phyloP scores from a whole-genome alignment of 2,888 invertebrate species.

The Diarsia rubi region DNA sequence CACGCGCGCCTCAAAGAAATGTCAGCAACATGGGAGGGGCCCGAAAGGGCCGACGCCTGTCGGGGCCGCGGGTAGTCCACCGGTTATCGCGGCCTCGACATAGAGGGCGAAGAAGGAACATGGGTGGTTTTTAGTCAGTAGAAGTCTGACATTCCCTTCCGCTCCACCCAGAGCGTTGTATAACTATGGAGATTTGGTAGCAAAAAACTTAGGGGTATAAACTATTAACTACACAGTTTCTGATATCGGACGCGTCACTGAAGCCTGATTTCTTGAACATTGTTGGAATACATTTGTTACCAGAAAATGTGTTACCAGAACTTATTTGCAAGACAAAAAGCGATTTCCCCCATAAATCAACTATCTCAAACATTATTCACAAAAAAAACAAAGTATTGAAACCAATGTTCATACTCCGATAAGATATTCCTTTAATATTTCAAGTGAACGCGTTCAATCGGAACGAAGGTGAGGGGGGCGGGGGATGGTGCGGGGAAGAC shows the following conservation, averaged over 20 bases:
- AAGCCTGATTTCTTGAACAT: too few species aligned
- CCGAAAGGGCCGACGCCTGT: too few species aligned
- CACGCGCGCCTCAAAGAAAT: too few species aligned
- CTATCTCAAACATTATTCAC: constrained; percentile 30
- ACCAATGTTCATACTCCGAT: constrained; percentile 20
- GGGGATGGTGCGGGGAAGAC: not conserved
- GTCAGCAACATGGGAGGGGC: too few species aligned
- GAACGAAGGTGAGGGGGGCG: constrained; percentile 26
- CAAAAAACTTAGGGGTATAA: not conserved
- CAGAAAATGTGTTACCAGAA: not conserved
- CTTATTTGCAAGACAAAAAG: not conserved
- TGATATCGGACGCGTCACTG: not conserved
- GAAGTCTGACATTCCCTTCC: too few species aligned
- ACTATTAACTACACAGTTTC: not conserved
- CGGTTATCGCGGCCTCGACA: too few species aligned
- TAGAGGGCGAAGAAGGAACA: too few species aligned
- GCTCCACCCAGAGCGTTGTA: too few species aligned
- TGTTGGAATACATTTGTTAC: too few species aligned
- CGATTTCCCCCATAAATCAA: constrained; percentile 14
- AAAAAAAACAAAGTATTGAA: constrained; percentile 7
- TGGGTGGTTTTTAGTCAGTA: too few species aligned
- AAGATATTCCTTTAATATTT: constrained; percentile 48
- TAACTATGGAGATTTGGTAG: not conserved
- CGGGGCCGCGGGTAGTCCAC: too few species aligned
- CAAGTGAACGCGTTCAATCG: constrained; percentile 39